Evolutionary conservation across 2,797 vertebrate genomes (phyloP).

Genomic region (Poeciliopsis gracilis): DNA sequence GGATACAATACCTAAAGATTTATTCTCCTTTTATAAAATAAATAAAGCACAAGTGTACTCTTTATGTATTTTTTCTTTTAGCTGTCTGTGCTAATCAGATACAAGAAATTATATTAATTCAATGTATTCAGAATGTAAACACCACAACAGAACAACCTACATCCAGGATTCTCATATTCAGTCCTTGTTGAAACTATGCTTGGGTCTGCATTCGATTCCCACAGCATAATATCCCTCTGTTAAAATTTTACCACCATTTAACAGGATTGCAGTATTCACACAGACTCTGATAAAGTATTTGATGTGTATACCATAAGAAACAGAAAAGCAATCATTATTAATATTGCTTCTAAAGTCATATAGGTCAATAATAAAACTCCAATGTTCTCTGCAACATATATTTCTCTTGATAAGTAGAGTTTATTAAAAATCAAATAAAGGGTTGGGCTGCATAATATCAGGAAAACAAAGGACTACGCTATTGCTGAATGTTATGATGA

Average conservation of each 20-base stretch:
- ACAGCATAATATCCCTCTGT: background rate
- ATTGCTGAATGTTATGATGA: background rate
- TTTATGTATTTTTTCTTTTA: background rate
- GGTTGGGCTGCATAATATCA: background rate
- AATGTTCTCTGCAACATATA: background rate
- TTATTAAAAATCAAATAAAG: background rate
- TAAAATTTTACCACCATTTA: background rate
- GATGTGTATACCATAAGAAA: background rate
- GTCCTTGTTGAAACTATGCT: background rate
- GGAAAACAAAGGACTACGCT: background rate
- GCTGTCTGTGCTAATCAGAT: background rate
- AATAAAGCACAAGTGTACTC: background rate
- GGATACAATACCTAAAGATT: too few relatives aligned
- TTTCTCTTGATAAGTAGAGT: background rate
- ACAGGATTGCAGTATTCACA: background rate
- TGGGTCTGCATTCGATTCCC: background rate
- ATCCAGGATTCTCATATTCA: background rate
- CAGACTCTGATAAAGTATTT: background rate
- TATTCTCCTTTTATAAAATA: background rate
- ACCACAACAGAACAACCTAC: background rate
- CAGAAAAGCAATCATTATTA: background rate
- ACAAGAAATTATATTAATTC: background rate
- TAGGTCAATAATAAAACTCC: background rate
- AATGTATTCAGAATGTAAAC: background rate
- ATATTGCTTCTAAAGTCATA: background rate